Percentiles rank a stretch among this genome's conserved stretches.
Evolutionary conservation across 1,140 invertebrate genomes (phyloP).

Genomic region (Drosophila pruinosa): DNA sequence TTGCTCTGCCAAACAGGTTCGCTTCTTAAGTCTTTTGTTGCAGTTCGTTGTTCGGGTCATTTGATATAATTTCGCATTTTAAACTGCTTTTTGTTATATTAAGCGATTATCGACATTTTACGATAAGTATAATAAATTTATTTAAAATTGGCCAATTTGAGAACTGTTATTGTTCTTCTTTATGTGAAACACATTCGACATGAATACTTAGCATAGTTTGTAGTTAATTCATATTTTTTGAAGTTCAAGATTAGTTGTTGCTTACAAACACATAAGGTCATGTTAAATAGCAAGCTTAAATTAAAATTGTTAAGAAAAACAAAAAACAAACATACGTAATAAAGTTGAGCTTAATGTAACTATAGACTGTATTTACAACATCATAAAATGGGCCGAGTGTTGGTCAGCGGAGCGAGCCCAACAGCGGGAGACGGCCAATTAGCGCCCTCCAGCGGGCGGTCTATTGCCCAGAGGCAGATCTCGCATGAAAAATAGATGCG

Average conservation of each 20-base stretch:
- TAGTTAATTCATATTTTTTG: background rate
- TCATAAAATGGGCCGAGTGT: conserved; percentile 14
- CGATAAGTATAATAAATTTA: conserved; percentile 13
- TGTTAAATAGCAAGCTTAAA: conserved; percentile 50
- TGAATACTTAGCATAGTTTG: background rate
- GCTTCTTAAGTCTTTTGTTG: conserved; percentile 40
- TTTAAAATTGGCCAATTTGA: background rate
- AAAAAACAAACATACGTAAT: conserved; percentile 34
- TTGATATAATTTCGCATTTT: conserved; percentile 14
- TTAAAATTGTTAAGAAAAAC: conserved; percentile 36
- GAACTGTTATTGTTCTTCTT: background rate
- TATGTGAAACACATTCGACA: background rate
- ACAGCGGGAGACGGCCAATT: conserved; percentile 21
- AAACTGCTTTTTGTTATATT: background rate
- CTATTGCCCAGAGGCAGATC: conserved; percentile 25
- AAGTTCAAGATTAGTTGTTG: no score
- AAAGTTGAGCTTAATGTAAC: conserved; percentile 34
- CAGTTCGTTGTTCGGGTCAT: conserved; percentile 17
- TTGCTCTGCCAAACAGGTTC: conserved; percentile 52
- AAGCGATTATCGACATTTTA: background rate
- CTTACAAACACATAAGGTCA: conserved; percentile 6
- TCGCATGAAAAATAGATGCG: conserved; percentile 55
- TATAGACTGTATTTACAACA: conserved; percentile 28
- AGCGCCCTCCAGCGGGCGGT: conserved; percentile 42
- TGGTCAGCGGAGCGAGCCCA: conserved; percentile 19